Percentiles rank a stretch among this genome's conserved stretches.
These are phyloP conservation scores for Metaphire vulgaris DNA, from an alignment of 1,140 invertebrate species.

Conservation along the genomic window DNA sequence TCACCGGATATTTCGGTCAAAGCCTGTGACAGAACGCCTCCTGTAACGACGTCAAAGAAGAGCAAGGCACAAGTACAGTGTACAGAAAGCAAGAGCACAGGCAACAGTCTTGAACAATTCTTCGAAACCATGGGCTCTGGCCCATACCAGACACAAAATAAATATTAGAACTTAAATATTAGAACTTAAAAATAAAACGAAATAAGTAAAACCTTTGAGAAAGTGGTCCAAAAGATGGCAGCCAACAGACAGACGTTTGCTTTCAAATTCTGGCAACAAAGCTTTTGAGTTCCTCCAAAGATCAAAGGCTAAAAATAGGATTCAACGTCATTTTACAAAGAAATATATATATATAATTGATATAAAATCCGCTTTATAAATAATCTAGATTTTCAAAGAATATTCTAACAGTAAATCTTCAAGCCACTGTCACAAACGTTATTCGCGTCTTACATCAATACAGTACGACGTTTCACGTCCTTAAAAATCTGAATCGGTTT, in stretches of 20 bases:
- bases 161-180: no score
- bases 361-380: neutral
- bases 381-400: no score
- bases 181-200: neutral
- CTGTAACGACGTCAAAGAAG: constrained; percentile 54
- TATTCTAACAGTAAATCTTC: no score
- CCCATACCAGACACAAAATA: neutral
- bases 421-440: no score
- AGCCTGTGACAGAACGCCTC: constrained; percentile 66
- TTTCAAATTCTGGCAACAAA: neutral
- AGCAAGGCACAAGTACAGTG: neutral
- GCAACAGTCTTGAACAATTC: neutral
- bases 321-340: neutral
- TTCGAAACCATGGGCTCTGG: neutral
- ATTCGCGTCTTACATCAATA: no score
- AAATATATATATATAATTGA: neutral
- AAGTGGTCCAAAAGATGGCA: constrained; percentile 14
- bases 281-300: neutral
- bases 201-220: constrained; percentile 14
- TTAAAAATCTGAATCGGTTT: no score
- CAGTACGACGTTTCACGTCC: no score
- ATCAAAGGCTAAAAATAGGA: neutral
- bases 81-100: neutral
- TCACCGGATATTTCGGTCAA: constrained; percentile 77
- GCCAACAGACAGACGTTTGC: neutral